phyloP scores from a whole-genome alignment of 2,113 vertebrate genomes.

The Ageneiosus marmoratus region DNA sequence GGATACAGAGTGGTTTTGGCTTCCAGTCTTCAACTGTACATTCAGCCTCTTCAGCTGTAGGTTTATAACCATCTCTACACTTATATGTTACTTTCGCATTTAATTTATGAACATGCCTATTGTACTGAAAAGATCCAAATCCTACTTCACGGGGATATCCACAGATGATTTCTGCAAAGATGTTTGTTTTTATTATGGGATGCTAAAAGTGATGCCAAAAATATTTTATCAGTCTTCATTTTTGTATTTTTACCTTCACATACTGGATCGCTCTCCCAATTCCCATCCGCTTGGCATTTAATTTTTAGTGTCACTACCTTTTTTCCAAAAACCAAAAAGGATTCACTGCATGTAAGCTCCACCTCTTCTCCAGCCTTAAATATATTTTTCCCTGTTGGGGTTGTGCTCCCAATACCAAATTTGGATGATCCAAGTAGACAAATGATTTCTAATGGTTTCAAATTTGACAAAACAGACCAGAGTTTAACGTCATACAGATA shows the following conservation, averaged over 20 bases:
- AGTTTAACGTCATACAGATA: neutral
- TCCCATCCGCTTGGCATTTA: neutral
- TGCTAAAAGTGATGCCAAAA: neutral
- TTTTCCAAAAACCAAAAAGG: accelerated
- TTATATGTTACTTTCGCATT: accelerated
- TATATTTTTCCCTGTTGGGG: neutral
- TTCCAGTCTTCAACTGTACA: conserved; percentile 63
- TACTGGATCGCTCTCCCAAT: conserved; percentile 26
- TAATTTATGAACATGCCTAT: neutral
- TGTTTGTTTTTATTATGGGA: neutral
- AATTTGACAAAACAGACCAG: neutral
- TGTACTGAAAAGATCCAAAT: accelerated
- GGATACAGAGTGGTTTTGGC: conserved; percentile 60
- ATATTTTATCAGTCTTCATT: neutral
- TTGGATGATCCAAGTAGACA: conserved; percentile 38
- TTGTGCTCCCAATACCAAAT: neutral
- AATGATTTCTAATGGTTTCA: conserved; percentile 38
- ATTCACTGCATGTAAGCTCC: conserved; percentile 34
- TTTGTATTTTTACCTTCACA: conserved; percentile 58
- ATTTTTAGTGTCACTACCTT: accelerated
- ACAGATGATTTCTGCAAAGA: conserved; percentile 56
- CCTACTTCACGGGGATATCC: accelerated
- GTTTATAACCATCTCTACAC: accelerated
- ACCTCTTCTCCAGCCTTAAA: conserved; percentile 47
- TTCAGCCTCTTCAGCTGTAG: accelerated